Conservation (phyloP, 1,140 invertebrate species). For the Drosophila rufa region DNA sequence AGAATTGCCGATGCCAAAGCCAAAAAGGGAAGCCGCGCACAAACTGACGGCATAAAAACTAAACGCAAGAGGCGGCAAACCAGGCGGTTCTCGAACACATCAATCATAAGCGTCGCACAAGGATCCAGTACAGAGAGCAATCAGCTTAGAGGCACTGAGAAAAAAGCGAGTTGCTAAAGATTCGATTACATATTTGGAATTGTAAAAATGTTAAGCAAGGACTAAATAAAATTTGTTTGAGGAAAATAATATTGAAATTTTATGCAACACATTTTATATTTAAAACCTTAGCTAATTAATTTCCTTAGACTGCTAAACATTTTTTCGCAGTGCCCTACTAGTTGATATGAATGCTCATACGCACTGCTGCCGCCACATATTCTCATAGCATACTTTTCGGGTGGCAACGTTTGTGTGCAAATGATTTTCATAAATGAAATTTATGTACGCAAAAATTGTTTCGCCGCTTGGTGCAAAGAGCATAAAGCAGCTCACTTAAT, state of each 20-base stretch:
- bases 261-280: neutral
- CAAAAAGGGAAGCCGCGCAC: neutral
- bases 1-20: slow-evolving; percentile 48
- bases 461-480: slow-evolving; percentile 58
- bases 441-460: slow-evolving; percentile 74
- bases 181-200: too few species aligned
- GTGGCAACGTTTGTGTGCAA: slow-evolving; percentile 54
- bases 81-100: slow-evolving; percentile 53
- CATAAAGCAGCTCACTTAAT: slow-evolving; percentile 63
- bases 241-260: neutral
- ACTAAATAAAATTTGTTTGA: neutral
- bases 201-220: neutral
- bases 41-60: slow-evolving; percentile 70
- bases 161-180: neutral
- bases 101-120: slow-evolving; percentile 58
- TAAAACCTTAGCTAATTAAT: too few species aligned
- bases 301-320: neutral
- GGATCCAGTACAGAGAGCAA: slow-evolving; percentile 16
- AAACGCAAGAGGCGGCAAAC: slow-evolving; percentile 37
- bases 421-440: slow-evolving; percentile 81
- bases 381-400: slow-evolving; percentile 54
- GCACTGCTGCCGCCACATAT: slow-evolving; percentile 55
- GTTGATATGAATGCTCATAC: slow-evolving; percentile 57
- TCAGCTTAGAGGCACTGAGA: slow-evolving; percentile 11
- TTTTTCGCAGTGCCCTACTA: slow-evolving; percentile 37